These are phyloP conservation scores for Cricetomys ansorgei DNA, from an alignment of 2,113 vertebrate genomes.

Conservation along the genomic window DNA sequence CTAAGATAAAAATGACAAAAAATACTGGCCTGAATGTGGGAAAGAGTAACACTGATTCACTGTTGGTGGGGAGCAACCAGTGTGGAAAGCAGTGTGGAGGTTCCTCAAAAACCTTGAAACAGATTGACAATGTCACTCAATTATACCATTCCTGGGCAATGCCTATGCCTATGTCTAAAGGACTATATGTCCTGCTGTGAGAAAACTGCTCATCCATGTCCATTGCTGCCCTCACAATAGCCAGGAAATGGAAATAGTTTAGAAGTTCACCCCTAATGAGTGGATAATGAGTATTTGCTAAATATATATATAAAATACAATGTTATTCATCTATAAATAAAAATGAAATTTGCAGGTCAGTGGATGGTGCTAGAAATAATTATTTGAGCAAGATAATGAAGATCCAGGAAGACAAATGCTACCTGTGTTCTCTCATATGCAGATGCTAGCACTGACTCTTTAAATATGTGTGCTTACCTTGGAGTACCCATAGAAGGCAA, in stretches of 20 bases:
- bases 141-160: not conserved
- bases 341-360: not conserved
- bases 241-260: not conserved
- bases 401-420: not conserved
- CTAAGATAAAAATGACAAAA: not conserved
- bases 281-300: not conserved
- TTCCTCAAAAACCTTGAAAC: not conserved
- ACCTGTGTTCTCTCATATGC: not conserved
- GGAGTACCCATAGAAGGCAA: not conserved
- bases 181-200: not conserved
- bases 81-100: not conserved
- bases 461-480: not conserved
- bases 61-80: not conserved
- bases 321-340: not conserved
- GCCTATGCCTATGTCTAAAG: no score
- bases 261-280: not conserved
- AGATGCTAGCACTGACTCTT: not conserved
- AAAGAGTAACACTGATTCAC: not conserved
- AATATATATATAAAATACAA: not conserved
- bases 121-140: not conserved
- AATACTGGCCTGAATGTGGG: not conserved
- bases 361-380: not conserved
- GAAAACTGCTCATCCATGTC: not conserved
- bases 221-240: not conserved
- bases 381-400: not conserved